phyloP scores from a whole-genome alignment of 2,113 vertebrate genomes.

The Cheilinus undulatus region DNA sequence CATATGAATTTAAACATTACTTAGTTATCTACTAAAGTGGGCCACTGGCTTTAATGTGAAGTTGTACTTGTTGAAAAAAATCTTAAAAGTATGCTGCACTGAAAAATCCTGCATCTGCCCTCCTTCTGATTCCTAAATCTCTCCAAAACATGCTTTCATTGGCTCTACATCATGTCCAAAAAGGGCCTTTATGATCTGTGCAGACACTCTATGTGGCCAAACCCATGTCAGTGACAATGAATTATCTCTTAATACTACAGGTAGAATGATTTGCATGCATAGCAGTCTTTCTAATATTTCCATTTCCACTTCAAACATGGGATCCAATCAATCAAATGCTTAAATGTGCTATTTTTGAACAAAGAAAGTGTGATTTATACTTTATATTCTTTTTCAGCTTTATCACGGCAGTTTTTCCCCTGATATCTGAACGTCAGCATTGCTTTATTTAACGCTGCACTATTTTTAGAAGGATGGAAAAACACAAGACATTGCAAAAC shows the following conservation, averaged over 20 bases:
- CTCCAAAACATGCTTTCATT: slow-evolving; percentile 3
- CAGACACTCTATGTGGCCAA: not conserved
- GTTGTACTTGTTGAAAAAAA: too few relatives aligned
- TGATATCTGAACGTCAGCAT: not conserved
- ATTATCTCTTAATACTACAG: slow-evolving; percentile 9
- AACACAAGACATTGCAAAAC: slow-evolving; percentile 28
- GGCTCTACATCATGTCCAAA: not conserved
- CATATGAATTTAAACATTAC: not conserved
- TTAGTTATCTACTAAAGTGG: too few relatives aligned
- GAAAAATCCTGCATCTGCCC: not conserved
- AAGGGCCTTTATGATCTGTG: not conserved
- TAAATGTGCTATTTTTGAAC: slow-evolving; percentile 13
- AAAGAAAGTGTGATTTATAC: not conserved
- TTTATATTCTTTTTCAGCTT: not conserved
- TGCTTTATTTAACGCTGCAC: not conserved
- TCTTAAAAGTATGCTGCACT: not conserved
- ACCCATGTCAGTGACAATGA: not conserved
- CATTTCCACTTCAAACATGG: not conserved
- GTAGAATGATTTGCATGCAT: slow-evolving; percentile 7
- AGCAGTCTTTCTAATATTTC: not conserved
- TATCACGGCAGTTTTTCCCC: not conserved
- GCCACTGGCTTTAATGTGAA: too few relatives aligned
- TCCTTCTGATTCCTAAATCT: not conserved
- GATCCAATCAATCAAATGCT: slow-evolving; percentile 15
- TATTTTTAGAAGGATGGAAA: slow-evolving; percentile 18